Conservation (phyloP, 2,888 invertebrate genomes). For the Caenorhabditis imperialis region DNA sequence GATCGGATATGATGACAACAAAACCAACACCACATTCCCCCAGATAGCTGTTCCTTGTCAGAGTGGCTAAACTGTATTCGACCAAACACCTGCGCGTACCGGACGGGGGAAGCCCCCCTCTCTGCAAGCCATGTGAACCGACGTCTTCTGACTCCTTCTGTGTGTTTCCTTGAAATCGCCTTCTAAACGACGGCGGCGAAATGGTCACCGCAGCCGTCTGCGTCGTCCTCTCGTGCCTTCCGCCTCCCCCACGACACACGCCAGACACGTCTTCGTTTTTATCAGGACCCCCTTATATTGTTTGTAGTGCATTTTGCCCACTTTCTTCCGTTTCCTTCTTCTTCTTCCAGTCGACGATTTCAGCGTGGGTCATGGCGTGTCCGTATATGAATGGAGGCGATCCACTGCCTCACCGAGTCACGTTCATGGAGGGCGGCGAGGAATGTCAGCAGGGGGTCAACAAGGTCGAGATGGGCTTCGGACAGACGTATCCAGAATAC, state of each 20-base stretch:
- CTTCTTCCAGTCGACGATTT: background rate
- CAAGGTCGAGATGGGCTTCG: conserved; percentile 79
- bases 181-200: conserved; percentile 38
- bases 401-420: conserved; percentile 37
- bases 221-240: conserved; percentile 11
- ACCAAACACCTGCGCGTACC: background rate
- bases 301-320: background rate
- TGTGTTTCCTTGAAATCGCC: conserved; percentile 43
- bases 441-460: conserved; percentile 71
- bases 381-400: conserved; percentile 48
- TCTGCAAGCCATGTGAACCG: conserved; percentile 36
- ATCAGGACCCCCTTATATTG: background rate
- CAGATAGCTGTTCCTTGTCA: too few species aligned
- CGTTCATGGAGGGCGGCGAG: conserved; percentile 56
- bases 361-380: conserved; percentile 51
- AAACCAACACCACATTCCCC: too few species aligned
- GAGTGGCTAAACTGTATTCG: too few species aligned
- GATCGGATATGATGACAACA: too few species aligned
- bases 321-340: conserved; percentile 1
- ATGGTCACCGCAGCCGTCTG: conserved; percentile 37
- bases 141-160: conserved; percentile 25
- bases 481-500: conserved; percentile 92
- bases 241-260: conserved; percentile 18
- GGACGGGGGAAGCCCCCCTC: conserved; percentile 26
- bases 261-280: conserved; percentile 11